Conservation (phyloP, 2,113 vertebrate species). For the Nesoenas mayeri region DNA sequence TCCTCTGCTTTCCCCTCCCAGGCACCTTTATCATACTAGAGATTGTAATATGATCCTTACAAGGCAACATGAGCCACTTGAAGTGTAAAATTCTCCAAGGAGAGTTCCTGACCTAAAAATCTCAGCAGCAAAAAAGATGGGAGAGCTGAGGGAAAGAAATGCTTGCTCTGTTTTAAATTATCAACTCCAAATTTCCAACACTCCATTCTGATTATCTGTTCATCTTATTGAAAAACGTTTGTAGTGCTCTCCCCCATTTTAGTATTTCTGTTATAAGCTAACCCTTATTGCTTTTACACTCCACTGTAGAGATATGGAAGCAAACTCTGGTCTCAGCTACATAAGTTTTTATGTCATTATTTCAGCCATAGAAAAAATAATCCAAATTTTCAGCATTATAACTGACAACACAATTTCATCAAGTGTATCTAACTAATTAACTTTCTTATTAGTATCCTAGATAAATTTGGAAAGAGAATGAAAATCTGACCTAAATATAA, state of each 20-base stretch:
- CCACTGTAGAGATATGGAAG: neutral
- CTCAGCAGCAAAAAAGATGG: neutral
- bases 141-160: neutral
- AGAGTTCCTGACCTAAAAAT: conserved; percentile 10
- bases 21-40: neutral
- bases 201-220: neutral
- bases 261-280: neutral
- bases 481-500: neutral
- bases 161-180: conserved; percentile 19
- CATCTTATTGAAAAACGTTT: neutral
- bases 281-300: neutral
- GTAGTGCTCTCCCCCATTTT: neutral
- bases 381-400: neutral
- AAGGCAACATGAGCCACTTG: neutral
- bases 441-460: neutral
- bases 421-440: neutral
- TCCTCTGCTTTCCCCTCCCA: neutral
- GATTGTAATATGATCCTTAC: neutral
- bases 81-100: conserved; percentile 26
- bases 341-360: neutral
- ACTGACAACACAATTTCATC: neutral
- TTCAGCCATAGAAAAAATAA: neutral
- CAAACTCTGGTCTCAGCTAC: neutral
- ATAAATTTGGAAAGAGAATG: neutral
- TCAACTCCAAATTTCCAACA: neutral